Evolutionary conservation across 2,888 invertebrate genomes (phyloP), one percentile per base, ranked within the genome.

Genomic region (Sphaerophoria rueppellii): DNA sequence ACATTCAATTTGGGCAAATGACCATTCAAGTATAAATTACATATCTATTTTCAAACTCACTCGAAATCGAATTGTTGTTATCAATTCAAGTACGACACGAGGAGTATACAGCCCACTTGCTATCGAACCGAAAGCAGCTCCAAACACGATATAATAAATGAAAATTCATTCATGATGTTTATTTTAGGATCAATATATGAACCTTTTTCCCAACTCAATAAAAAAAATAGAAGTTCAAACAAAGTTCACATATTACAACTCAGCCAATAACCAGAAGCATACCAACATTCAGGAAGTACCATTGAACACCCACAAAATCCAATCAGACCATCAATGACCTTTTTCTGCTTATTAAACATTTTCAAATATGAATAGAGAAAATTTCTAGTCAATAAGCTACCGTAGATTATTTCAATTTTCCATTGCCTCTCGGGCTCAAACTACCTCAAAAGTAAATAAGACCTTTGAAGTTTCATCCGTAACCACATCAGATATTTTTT

Each of bases 351-450:
- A 24, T 67, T 32, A 52, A 52, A 58, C 40, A 40, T 7, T 16
- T 16, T 37, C 12, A 6, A 12, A 48, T 24, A 24, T 24, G 16
- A 40, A 7, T 9, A 35, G 34, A 75, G 67, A 48, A 75, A 6
- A 43, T 60, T 37, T 6, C n/a, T 7, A 52, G 52, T 57, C 48
- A 72, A 40, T 16, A 24, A 54, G 67, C 61, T 67, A 24, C 55
- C 54, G 52, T 61, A 46, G 12, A 54, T 63, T 67, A 46, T 67
- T 73, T 67, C 24, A 60, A 67, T 79, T 73, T 73, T 67, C 67
- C 65, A 79, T 58, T 40, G 67, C 58, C 57, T 60, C 58, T 52
- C 2, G 65, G 65, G 52, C 24, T 24, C 24, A n/a, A 67, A 52
- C 37, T 67, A 52, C 52, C 37, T 24, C 0, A 7, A 40, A 52